Conservation (phyloP, 2,797 vertebrate genomes). For the Numenius phaeopus region DNA sequence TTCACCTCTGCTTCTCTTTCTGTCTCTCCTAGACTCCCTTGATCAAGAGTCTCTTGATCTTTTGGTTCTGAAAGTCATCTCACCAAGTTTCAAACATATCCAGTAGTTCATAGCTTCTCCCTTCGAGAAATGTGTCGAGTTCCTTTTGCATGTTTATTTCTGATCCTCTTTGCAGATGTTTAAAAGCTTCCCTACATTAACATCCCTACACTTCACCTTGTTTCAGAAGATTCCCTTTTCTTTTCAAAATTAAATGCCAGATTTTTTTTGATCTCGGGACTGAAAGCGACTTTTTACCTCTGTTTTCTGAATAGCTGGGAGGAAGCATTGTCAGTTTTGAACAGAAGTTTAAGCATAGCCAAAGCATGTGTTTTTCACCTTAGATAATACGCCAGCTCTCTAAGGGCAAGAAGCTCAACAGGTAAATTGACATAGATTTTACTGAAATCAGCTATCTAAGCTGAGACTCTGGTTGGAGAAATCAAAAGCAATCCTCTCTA, state of each 20-base stretch:
- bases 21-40: conserved; percentile 3
- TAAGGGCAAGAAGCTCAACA: not conserved
- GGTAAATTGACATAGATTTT: not conserved
- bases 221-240: conserved; percentile 6
- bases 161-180: not conserved
- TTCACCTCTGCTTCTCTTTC: conserved; percentile 22
- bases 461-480: not conserved
- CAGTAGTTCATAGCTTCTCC: not conserved
- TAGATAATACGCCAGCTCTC: not conserved
- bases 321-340: conserved; percentile 21
- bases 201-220: not conserved
- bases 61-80: not conserved
- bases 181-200: not conserved
- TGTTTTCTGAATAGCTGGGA: not conserved
- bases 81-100: conserved; percentile 10
- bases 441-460: not conserved
- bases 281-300: not conserved
- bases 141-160: conserved; percentile 33
- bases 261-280: not conserved
- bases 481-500: not conserved
- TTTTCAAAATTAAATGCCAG: conserved; percentile 19
- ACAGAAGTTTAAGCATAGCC: not conserved
- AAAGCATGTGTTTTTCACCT: not conserved
- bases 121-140: not conserved
- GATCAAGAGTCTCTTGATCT: conserved; percentile 55